Evolutionary conservation across 2,113 vertebrate species (phyloP).

Genomic region (Patagioenas fasciata): DNA sequence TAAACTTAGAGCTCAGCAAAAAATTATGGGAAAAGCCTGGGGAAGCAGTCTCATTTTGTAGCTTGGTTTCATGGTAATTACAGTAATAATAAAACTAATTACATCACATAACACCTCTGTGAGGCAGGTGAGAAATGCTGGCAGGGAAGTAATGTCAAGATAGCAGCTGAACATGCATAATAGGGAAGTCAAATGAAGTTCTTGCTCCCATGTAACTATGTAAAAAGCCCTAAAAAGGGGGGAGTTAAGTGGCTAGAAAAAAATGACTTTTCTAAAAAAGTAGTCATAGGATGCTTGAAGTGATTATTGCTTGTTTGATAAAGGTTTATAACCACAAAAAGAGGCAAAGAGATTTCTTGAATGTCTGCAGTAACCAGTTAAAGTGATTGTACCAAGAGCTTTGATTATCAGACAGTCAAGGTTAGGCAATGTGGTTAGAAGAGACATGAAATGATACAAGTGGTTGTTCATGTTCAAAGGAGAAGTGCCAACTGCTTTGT

Average conservation of each 20-base stretch:
- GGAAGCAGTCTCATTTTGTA: constrained; percentile 9
- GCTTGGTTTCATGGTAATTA: constrained; percentile 35
- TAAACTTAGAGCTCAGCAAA: constrained; percentile 10
- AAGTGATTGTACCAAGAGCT: neutral
- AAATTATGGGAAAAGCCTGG: neutral
- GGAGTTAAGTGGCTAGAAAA: neutral
- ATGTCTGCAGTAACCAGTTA: neutral
- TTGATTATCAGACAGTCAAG: neutral
- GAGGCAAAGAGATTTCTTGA: neutral
- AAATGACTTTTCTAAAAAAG: neutral
- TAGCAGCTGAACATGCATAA: constrained; percentile 11
- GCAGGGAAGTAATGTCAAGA: constrained; percentile 22
- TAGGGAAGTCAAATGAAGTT: neutral
- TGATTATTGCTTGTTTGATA: neutral
- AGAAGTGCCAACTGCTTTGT: neutral
- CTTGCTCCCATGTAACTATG: neutral
- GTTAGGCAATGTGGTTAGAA: rapidly evolving
- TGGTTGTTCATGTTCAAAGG: neutral
- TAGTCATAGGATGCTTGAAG: neutral
- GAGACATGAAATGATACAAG: neutral
- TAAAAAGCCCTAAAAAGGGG: neutral
- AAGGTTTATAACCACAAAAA: neutral
- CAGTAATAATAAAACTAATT: constrained; percentile 54
- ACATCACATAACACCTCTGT: constrained; percentile 33
- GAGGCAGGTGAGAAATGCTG: constrained; percentile 40